Base-by-base conservation (phyloP, 2,888 invertebrate species). In the Agrochola lychnidis region DNA sequence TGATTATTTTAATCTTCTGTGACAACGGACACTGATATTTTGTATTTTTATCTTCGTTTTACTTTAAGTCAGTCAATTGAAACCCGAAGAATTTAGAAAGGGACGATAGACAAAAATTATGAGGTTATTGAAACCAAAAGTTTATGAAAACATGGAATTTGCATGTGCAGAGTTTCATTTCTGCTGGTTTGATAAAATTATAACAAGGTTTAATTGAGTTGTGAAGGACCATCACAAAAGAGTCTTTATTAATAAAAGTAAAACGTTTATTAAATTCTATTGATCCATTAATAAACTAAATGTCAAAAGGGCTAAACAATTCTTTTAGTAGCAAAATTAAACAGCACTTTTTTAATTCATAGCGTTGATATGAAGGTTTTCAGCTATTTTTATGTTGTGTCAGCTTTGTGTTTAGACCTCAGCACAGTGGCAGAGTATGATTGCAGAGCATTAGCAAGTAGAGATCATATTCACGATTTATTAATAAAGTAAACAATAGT, bases 141-240 rank as follows among this genome's bases (percentile, higher is more conserved):
- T 81, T 80, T 40, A 10, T 30, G n/a, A 45, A 40, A 67, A 45
- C 14, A n/a, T 19, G 6, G 10, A n/a, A 25, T 14, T 63, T 45
- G 51, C 22, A 30, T 30, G 53, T 14, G 12, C 14, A 45, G n/a
- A 56, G 36, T 62, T 62, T 48, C 14, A 71, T 57, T 66, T 48
- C 19, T 22, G 4, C 19, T 6, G 5, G 22, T 48, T 57, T 56
- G 9, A 59, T 68, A 9, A 64, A 70, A 12, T 79, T 59, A 64
- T 59, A 42, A 16, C 0, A 63, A 30, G 16, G 10, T 66, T 76
- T 51, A 48, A 61, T 71, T 16, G 0, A 40, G 40, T 40, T 40
- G 6, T 40, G 40, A 7, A 40, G 40, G 40, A 40, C 0, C 19
- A 19, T 36, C n/a, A 42, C 12, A 14, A 16, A 64, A 56, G 12